phyloP scores from a whole-genome alignment of 2,113 vertebrate genomes.

The Labrus mixtus region DNA sequence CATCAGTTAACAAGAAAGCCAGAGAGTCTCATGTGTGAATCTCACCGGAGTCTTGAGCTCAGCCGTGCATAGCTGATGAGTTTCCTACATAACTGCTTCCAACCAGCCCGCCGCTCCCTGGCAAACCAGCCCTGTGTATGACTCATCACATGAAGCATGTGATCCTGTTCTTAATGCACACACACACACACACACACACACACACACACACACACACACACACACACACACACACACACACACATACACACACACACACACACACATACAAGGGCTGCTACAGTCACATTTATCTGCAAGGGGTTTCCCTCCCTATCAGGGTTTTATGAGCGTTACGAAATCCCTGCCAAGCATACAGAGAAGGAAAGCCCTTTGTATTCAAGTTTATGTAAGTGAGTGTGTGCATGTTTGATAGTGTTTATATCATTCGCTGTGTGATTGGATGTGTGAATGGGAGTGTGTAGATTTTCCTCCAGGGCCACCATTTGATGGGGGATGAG shows the following conservation, averaged over 20 bases:
- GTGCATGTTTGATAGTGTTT: slow-evolving; percentile 40
- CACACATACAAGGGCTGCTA: not conserved
- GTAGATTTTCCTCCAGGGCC: slow-evolving; percentile 82
- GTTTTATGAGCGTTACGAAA: slow-evolving; percentile 44
- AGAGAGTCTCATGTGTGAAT: slow-evolving; percentile 35
- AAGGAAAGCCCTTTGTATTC: slow-evolving; percentile 60
- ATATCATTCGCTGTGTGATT: slow-evolving; percentile 29
- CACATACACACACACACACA: no score
- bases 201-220: slow-evolving; percentile 16
- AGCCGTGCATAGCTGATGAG: slow-evolving; percentile 71
- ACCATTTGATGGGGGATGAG: slow-evolving; percentile 87
- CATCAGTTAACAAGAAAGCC: slow-evolving; percentile 66
- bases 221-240: slow-evolving; percentile 7
- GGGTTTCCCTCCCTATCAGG: slow-evolving; percentile 64
- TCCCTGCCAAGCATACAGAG: slow-evolving; percentile 61
- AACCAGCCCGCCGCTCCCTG: slow-evolving; percentile 70
- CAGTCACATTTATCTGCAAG: slow-evolving; percentile 42
- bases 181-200: slow-evolving; percentile 3
- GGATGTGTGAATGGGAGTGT: slow-evolving; percentile 72
- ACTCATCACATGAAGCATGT: slow-evolving; percentile 76
- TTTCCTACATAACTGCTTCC: slow-evolving; percentile 70
- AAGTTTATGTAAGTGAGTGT: not conserved
- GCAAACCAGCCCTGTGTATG: slow-evolving; percentile 66
- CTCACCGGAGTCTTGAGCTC: slow-evolving; percentile 62
- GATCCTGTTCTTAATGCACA: slow-evolving; percentile 57